Conservation (phyloP, 2,113 vertebrate genomes). For the Fregetta grallaria region DNA sequence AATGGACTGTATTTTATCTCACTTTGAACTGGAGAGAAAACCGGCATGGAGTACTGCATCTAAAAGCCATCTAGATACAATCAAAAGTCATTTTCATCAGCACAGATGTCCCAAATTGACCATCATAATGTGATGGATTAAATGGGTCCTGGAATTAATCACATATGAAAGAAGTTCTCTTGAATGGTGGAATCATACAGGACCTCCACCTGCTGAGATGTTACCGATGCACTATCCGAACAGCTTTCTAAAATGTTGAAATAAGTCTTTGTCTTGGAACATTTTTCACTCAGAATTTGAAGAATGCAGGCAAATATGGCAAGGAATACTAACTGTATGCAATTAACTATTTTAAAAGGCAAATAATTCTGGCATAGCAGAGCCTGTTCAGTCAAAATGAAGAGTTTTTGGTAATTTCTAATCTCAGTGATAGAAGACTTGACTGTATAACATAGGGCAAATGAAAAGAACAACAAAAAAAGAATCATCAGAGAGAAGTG, state of each 20-base stretch:
- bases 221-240: neutral
- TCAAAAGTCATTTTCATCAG: conserved; percentile 67
- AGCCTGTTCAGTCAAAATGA: neutral
- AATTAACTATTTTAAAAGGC: neutral
- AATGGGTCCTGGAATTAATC: conserved; percentile 51
- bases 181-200: conserved; percentile 49
- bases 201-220: conserved; percentile 18
- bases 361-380: neutral
- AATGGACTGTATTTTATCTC: conserved; percentile 36
- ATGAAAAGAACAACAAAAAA: neutral
- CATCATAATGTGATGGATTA: conserved; percentile 44
- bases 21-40: conserved; percentile 21
- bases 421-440: neutral
- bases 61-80: conserved; percentile 60
- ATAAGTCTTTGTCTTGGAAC: conserved; percentile 36
- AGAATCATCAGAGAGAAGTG: neutral
- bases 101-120: conserved; percentile 48
- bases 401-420: neutral
- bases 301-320: neutral
- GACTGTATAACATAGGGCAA: neutral
- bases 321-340: neutral
- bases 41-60: conserved; percentile 1
- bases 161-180: conserved; percentile 30
- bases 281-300: neutral
- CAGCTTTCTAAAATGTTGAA: conserved; percentile 24